Evolutionary conservation across 2,113 vertebrate genomes (phyloP).

Genomic region (Prolemur simus): DNA sequence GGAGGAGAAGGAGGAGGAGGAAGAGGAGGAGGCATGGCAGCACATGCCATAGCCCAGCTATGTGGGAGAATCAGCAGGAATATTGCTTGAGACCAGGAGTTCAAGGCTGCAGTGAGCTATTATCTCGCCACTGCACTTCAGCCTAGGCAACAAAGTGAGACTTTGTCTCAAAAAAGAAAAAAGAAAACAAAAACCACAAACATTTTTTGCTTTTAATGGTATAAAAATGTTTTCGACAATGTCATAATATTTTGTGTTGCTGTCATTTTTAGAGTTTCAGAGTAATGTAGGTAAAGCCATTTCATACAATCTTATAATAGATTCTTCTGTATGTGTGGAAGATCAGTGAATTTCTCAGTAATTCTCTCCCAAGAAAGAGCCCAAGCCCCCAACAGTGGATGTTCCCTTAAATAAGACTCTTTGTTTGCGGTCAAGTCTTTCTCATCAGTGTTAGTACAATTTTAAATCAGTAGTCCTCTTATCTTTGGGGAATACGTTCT

Average conservation of each 20-base stretch:
- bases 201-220: background rate
- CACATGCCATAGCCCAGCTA: no score
- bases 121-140: no score
- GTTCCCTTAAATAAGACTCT: background rate
- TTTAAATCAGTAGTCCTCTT: background rate
- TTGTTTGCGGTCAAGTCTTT: background rate
- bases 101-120: no score
- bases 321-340: background rate
- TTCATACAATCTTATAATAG: background rate
- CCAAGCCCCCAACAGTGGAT: background rate
- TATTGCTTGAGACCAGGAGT: no score
- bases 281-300: background rate
- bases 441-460: background rate
- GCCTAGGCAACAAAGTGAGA: no score
- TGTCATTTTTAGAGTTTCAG: background rate
- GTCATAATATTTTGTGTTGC: background rate
- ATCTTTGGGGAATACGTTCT: background rate
- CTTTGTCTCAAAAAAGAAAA: no score
- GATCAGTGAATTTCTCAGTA: background rate
- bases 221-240: background rate
- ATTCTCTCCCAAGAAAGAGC: background rate
- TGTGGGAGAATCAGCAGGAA: no score
- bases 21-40: no score
- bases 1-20: no score
- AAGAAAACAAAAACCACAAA: no score